Evolutionary conservation across 2,888 invertebrate species (phyloP).

Genomic region (Cryptocheilus praepositus): DNA sequence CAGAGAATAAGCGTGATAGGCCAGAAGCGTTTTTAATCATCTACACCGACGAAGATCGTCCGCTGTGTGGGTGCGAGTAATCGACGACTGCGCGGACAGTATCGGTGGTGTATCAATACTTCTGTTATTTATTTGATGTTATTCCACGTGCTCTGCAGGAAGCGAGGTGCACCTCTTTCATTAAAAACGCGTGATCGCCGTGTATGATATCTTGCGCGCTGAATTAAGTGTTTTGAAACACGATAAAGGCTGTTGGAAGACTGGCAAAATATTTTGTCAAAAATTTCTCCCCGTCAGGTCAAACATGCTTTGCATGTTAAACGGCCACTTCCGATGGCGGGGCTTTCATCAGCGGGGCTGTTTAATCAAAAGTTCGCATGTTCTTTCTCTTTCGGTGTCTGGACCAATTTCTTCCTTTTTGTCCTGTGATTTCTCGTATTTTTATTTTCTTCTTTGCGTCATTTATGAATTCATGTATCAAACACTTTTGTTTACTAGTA

Average conservation of each 20-base stretch:
- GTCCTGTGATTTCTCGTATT: no score
- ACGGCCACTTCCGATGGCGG: no score
- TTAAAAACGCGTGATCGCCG: not conserved
- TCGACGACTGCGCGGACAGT: not conserved
- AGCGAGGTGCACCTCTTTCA: not conserved
- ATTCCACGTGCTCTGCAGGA: constrained; percentile 13
- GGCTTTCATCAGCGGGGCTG: no score
- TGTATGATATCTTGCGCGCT: not conserved
- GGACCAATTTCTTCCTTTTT: no score
- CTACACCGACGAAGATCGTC: constrained; percentile 20
- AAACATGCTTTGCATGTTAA: no score
- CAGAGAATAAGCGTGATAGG: no score
- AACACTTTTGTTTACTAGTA: no score
- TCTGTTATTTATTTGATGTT: constrained; percentile 7
- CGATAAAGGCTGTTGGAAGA: not conserved
- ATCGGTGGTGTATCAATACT: not conserved
- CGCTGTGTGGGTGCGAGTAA: constrained; percentile 41
- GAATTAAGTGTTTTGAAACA: not conserved
- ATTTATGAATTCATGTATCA: no score
- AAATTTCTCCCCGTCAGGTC: not conserved
- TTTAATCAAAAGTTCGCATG: no score
- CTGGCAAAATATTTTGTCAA: constrained; percentile 3
- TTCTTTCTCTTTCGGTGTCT: no score
- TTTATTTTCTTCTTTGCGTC: no score
- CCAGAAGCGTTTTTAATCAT: no score